Percentiles rank a stretch among this genome's conserved stretches.
phyloP scores from a whole-genome alignment of 2,797 vertebrate genomes.

The Clarias laeviceps region DNA sequence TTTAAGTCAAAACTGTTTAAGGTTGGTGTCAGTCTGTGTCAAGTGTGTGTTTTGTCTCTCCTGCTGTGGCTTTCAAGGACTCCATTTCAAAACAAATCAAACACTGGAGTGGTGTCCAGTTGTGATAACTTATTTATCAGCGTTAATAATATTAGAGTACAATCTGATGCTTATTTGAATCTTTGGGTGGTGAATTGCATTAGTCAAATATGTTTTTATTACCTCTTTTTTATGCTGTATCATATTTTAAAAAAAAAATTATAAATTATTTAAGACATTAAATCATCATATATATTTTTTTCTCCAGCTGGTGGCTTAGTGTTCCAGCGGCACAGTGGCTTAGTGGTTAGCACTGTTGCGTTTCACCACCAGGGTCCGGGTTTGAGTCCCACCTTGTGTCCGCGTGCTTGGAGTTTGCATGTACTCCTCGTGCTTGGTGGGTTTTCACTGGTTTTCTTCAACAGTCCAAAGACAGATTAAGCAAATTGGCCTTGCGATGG shows the following conservation, averaged over 20 bases:
- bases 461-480: too few species aligned
- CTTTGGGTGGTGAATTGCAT: not conserved
- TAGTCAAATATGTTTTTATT: not conserved
- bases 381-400: too few species aligned
- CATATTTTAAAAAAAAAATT: not conserved
- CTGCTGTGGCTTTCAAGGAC: not conserved
- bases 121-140: not conserved
- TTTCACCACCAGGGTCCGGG: too few species aligned
- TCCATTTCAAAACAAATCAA: not conserved
- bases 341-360: too few species aligned
- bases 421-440: too few species aligned
- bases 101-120: not conserved
- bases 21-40: not conserved
- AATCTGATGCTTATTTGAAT: not conserved
- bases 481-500: too few species aligned
- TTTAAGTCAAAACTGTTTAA: not conserved
- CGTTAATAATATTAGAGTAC: not conserved
- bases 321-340: too few species aligned
- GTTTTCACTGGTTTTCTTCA: too few species aligned
- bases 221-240: not conserved
- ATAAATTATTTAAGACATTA: not conserved
- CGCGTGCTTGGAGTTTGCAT: too few species aligned
- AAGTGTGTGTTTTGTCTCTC: not conserved
- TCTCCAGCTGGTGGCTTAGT: too few species aligned
- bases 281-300: not conserved